Evolutionary conservation across 2,113 vertebrate species (phyloP), one percentile per base, ranked within the genome.

Genomic region (Suncus etruscus): DNA sequence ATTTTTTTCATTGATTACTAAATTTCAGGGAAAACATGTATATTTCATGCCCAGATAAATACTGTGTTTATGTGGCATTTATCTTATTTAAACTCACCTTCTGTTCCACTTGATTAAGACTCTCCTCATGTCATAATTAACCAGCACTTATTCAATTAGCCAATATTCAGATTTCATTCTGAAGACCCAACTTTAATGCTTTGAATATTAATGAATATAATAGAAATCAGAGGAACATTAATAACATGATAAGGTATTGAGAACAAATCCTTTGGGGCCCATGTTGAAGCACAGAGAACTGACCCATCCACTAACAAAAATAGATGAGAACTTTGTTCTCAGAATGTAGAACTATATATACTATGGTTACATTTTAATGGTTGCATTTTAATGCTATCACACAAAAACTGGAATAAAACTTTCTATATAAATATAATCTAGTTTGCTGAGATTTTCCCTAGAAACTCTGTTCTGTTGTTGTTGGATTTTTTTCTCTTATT

Each of bases 351-450:
- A 74, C 20, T 20, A 47, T 50, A 11, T 12, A 39, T 48, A 81
- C 22, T 72, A 31, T 11, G 11, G 63, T 47, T 75, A 18, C 11
- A 48, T 45, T 8, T 31, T 58, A 27, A 0, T 58, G 25, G 8
- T 22, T 89, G 20, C 47, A 45, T 58, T 79, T 66, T 58, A 3
- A 58, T 58, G 54, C 54, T 58, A 18, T 58, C 54, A 9, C 54
- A 58, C 16, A 58, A 58, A 69, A 1, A 77, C 11, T 12, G 24
- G 9, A 27, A 8, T 45, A 78, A 82, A 8, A 29, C 25, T 66
- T 93, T 8, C 75, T 78, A 31, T 72, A 66, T 72, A 63, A 91
- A 84, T 25, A 83, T 12, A 86, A 74, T 9, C 20, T 75, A 66
- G 45, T 79, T 32, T 78, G 11, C 70, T 58, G 78, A 68, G 54